phyloP scores from a whole-genome alignment of 64 coral and sea anemone genomes.

The Porites lutea region DNA sequence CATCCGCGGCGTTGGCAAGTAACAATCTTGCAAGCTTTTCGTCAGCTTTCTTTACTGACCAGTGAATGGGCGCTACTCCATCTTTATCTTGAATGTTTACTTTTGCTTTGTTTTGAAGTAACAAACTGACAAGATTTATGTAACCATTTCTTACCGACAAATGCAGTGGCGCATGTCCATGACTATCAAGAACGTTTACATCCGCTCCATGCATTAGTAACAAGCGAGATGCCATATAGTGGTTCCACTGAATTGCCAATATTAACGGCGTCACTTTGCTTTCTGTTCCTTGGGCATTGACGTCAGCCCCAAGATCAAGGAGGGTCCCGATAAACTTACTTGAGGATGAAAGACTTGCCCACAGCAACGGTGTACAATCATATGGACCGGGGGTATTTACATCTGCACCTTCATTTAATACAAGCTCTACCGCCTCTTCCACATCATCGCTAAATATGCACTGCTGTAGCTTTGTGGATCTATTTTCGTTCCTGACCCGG shows the following conservation, averaged over 20 bases:
- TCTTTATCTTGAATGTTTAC: not conserved
- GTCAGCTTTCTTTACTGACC: not conserved
- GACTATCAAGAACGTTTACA: not conserved
- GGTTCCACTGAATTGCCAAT: not conserved
- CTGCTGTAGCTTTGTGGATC: not conserved
- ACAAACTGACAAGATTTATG: not conserved
- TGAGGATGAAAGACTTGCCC: not conserved
- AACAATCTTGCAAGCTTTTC: no score
- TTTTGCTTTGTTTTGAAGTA: not conserved
- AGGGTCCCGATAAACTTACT: not conserved
- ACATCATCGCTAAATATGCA: not conserved
- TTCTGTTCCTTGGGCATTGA: not conserved
- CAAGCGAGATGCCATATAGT: not conserved
- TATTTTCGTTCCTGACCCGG: not conserved
- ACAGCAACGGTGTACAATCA: not conserved
- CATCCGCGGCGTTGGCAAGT: not conserved
- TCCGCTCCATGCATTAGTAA: not conserved
- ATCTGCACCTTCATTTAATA: not conserved
- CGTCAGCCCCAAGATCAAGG: constrained; percentile 15
- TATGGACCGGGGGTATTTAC: not conserved
- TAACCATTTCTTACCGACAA: not conserved
- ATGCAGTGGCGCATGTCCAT: not conserved
- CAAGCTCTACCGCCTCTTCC: not conserved
- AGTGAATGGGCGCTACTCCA: not conserved
- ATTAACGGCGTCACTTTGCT: not conserved